Conservation (phyloP, 2,113 vertebrate species). For the Pseudonaja textilis region DNA sequence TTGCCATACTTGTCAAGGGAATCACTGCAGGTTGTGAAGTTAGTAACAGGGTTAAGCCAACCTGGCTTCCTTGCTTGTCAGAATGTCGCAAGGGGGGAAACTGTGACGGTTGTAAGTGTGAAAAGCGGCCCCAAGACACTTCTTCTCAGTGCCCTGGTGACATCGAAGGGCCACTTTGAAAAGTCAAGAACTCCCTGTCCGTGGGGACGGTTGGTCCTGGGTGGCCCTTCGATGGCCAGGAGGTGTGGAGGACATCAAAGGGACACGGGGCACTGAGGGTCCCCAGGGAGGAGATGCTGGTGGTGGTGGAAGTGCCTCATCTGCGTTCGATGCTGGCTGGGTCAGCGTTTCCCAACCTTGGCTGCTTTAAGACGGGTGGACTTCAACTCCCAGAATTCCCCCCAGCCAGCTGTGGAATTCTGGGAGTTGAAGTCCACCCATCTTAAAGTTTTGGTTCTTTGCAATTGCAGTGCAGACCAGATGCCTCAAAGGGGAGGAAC, state of each 20-base stretch:
- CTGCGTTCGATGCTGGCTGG: not conserved
- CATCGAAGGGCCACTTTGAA: not conserved
- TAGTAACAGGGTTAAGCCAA: not conserved
- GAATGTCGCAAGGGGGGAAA: not conserved
- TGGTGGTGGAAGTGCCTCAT: no score
- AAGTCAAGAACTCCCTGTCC: not conserved
- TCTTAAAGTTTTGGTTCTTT: not conserved
- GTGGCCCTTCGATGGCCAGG: not conserved
- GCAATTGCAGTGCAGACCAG: not conserved
- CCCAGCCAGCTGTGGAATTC: no score
- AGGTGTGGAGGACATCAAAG: not conserved
- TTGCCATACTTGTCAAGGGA: not conserved
- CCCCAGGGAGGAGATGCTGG: not conserved
- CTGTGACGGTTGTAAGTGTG: no score
- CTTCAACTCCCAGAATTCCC: not conserved
- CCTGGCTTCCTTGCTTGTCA: not conserved
- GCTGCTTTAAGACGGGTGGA: not conserved
- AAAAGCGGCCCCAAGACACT: no score
- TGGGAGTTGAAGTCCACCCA: not conserved
- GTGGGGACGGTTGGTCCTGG: not conserved
- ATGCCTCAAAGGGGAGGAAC: not conserved
- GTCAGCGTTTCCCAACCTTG: not conserved
- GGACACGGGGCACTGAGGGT: not conserved
- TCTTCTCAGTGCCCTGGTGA: no score
- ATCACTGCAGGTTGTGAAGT: not conserved